Percentiles rank a stretch among this genome's conserved stretches.
These are phyloP conservation scores for Drosophila cardini DNA, from an alignment of 1,140 invertebrate genomes.

Conservation along the genomic window DNA sequence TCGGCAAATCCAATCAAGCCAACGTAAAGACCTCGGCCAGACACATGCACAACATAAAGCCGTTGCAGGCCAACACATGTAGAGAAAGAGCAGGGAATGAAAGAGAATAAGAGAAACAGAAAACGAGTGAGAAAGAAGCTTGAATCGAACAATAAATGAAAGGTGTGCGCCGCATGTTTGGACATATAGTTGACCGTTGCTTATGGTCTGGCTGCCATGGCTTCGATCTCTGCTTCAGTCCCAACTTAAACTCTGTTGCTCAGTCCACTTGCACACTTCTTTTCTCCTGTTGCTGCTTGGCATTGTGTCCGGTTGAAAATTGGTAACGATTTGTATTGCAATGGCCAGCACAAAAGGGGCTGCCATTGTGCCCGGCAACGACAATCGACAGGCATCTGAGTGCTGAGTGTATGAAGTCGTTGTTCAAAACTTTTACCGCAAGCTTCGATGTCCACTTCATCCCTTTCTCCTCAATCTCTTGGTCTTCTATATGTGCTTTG, in stretches of 20 bases:
- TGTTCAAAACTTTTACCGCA: constrained; percentile 66
- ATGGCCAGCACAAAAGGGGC: constrained; percentile 65
- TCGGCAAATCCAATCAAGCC: constrained; percentile 84
- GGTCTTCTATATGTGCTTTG: constrained; percentile 2
- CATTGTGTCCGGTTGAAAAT: constrained; percentile 69
- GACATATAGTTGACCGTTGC: constrained; percentile 76
- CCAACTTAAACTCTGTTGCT: background rate
- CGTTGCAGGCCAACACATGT: constrained; percentile 44
- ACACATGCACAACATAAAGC: constrained; percentile 80
- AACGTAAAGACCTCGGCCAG: constrained; percentile 80
- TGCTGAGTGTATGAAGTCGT: constrained; percentile 20
- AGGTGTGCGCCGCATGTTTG: constrained; percentile 77
- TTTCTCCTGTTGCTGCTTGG: constrained; percentile 28
- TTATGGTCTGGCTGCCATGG: constrained; percentile 50
- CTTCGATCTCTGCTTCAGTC: background rate
- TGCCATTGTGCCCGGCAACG: constrained; percentile 51
- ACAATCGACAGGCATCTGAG: constrained; percentile 16
- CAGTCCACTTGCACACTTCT: background rate
- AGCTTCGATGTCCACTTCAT: constrained; percentile 20
- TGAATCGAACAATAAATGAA: constrained; percentile 74
- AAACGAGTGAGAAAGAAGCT: constrained; percentile 16
- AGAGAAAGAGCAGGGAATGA: background rate
- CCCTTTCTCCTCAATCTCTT: constrained; percentile 9
- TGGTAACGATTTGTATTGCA: constrained; percentile 81
- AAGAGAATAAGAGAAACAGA: background rate